Percentiles rank a stretch among this genome's conserved stretches.
Conservation (phyloP, 2,797 vertebrate species). For the Monodelphis domestica region DNA sequence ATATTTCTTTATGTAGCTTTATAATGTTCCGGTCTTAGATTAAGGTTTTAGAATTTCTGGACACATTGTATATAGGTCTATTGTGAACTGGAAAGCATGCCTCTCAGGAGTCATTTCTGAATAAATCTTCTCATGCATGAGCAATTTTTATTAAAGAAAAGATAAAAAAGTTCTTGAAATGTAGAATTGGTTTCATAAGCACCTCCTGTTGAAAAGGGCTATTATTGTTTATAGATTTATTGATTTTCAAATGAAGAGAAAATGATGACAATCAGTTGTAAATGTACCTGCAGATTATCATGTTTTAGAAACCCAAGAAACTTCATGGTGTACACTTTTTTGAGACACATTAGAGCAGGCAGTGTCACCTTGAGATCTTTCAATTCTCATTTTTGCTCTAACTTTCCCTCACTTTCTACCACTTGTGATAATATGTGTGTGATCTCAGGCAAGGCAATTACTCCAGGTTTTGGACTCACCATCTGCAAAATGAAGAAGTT, state of each 20-base stretch:
- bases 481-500: neutral
- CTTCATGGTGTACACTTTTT: neutral
- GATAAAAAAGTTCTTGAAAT: constrained; percentile 9
- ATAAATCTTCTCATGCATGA: constrained; percentile 46
- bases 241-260: constrained; percentile 33
- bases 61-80: neutral
- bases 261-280: neutral
- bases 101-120: neutral
- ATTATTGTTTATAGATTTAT: neutral
- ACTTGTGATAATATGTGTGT: neutral
- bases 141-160: neutral
- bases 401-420: neutral
- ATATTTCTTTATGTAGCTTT: constrained; percentile 23
- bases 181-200: constrained; percentile 11
- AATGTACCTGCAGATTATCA: neutral
- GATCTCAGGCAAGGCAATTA: neutral
- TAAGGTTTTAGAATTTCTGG: constrained; percentile 33
- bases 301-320: neutral
- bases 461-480: neutral
- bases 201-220: neutral
- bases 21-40: constrained; percentile 32
- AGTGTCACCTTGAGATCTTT: neutral
- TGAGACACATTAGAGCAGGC: neutral
- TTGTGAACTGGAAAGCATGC: constrained; percentile 25
- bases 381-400: neutral